Percentiles rank a stretch among this genome's conserved stretches.
phyloP scores from a whole-genome alignment of 2,113 vertebrate genomes.

The Tragulus kanchil region DNA sequence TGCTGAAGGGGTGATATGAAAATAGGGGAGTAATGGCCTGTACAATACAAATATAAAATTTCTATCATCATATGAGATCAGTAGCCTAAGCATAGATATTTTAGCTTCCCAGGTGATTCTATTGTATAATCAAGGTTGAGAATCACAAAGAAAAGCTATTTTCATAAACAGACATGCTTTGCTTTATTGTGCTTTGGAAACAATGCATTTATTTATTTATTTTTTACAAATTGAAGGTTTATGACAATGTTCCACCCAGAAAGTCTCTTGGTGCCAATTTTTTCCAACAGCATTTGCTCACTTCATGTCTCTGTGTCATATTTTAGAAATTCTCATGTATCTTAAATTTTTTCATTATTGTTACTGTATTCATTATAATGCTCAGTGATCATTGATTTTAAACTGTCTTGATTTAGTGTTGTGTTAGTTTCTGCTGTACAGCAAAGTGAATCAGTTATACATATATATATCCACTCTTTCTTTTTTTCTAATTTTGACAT shows the following conservation, averaged over 20 bases:
- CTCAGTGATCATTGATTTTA: not conserved
- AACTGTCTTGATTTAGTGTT: not conserved
- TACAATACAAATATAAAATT: not conserved
- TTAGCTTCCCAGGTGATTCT: not conserved
- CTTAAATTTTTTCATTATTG: not conserved
- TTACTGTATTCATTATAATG: not conserved
- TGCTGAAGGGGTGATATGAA: not conserved
- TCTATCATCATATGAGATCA: not conserved
- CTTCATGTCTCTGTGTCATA: not conserved
- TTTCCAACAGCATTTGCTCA: not conserved
- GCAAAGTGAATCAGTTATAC: not conserved
- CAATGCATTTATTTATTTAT: no score
- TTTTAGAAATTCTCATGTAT: not conserved
- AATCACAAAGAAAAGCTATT: not conserved
- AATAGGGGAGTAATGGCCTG: not conserved
- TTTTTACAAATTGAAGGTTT: not conserved
- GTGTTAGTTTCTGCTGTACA: not conserved
- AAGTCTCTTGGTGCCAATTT: not conserved
- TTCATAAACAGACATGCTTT: not conserved
- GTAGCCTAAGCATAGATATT: not conserved
- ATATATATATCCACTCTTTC: not conserved
- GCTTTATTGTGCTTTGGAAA: not conserved
- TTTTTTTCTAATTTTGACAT: not conserved
- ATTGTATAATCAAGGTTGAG: not conserved
- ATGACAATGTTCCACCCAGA: not conserved